phyloP scores from a whole-genome alignment of 2,888 invertebrate species.

The Empis stercorea region DNA sequence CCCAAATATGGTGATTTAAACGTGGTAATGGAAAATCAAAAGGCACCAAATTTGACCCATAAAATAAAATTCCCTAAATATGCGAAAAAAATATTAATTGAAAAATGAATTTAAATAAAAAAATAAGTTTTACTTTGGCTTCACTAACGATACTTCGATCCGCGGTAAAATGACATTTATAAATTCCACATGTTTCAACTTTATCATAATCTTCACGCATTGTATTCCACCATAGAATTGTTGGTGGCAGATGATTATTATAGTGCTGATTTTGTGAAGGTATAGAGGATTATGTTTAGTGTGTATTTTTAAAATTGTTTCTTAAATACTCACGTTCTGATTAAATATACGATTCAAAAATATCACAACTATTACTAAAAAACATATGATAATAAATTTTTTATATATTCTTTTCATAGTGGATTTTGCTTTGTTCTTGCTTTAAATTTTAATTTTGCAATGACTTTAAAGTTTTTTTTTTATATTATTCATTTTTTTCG shows the following conservation, averaged over 20 bases:
- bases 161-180: conserved; percentile 19
- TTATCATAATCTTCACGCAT: conserved; percentile 7
- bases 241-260: background rate
- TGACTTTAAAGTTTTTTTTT: no score
- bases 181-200: conserved; percentile 16
- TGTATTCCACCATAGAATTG: conserved; percentile 11
- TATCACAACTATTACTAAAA: no score
- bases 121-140: background rate
- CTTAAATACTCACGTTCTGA: background rate
- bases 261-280: no score
- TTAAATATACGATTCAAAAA: background rate
- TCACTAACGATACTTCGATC: conserved; percentile 13
- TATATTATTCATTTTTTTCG: no score
- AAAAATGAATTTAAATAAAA: background rate
- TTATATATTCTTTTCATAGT: background rate
- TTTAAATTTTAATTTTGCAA: no score
- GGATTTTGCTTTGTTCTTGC: background rate
- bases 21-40: conserved; percentile 58
- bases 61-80: conserved; percentile 56
- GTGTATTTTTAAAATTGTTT: no score
- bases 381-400: no score
- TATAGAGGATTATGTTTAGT: no score
- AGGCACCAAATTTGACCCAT: conserved; percentile 55
- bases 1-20: conserved; percentile 49
- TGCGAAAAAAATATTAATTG: background rate